Evolutionary conservation across 2,113 vertebrate species (phyloP).

Genomic region (Clarias magur): DNA sequence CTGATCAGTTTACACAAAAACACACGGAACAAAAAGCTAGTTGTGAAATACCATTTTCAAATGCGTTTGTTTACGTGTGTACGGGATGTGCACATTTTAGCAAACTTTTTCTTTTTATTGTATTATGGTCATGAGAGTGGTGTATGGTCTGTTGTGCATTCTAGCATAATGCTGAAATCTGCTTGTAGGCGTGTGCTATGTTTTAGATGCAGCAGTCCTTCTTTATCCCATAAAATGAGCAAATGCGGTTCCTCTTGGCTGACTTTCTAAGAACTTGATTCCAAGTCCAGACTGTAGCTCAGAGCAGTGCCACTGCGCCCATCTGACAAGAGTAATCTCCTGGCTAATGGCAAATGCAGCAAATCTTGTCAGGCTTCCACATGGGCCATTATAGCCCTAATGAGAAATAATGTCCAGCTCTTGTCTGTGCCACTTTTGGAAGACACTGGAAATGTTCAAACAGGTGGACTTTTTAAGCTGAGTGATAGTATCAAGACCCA

Average conservation of each 20-base stretch:
- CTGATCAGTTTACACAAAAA: not conserved
- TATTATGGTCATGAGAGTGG: not conserved
- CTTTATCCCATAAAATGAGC: not conserved
- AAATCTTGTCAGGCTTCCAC: slow-evolving; percentile 58
- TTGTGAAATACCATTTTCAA: not conserved
- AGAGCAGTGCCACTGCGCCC: slow-evolving; percentile 56
- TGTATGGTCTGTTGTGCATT: not conserved
- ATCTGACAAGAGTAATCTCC: slow-evolving; percentile 68
- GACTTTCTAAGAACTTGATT: slow-evolving; percentile 33
- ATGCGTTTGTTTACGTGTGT: not conserved
- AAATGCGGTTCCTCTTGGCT: slow-evolving; percentile 24
- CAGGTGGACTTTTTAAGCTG: not conserved
- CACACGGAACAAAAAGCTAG: not conserved
- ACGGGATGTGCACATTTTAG: not conserved
- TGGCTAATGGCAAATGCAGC: slow-evolving; percentile 64
- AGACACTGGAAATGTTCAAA: not conserved
- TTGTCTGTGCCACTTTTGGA: slow-evolving; percentile 54
- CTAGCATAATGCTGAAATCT: not conserved
- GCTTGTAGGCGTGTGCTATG: not conserved
- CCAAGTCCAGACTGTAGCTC: slow-evolving; percentile 56
- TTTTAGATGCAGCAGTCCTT: not conserved
- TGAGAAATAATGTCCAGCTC: slow-evolving; percentile 63
- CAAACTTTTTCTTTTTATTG: not conserved
- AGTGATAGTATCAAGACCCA: not conserved
- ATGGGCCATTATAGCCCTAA: slow-evolving; percentile 57